Conservation (phyloP, 2,888 invertebrate genomes). For the Flexamia atlantica region DNA sequence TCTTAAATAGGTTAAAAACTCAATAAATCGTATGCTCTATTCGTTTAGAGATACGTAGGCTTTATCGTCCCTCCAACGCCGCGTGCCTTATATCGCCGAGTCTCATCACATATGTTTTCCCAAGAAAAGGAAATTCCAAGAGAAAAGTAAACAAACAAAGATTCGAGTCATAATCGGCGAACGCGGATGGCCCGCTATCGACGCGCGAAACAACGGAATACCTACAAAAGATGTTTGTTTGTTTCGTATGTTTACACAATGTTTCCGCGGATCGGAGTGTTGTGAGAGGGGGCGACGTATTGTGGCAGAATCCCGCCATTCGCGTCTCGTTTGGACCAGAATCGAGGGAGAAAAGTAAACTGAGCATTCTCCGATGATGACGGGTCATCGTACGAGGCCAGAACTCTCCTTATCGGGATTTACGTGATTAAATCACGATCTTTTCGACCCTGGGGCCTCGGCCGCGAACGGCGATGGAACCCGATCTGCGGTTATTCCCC, state of each 20-base stretch:
- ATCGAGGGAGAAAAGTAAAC: background rate
- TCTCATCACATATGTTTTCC: no score
- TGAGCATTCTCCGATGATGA: background rate
- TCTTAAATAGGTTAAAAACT: no score
- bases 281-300: background rate
- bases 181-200: background rate
- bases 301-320: slow-evolving; percentile 18
- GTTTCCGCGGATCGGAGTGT: background rate
- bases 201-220: background rate
- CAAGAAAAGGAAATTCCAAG: no score
- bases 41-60: no score
- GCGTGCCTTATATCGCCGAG: no score
- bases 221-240: background rate
- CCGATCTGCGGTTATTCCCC: background rate
- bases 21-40: no score
- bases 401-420: background rate
- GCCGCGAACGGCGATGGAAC: background rate
- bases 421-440: slow-evolving; percentile 3
- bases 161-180: no score
- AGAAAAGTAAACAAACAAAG: no score
- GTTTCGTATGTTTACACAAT: background rate
- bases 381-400: slow-evolving; percentile 16
- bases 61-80: no score
- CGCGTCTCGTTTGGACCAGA: background rate
- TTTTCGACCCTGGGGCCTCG: background rate